Conservation (phyloP, 2,113 vertebrate species). For the Phrynosoma platyrhinos region DNA sequence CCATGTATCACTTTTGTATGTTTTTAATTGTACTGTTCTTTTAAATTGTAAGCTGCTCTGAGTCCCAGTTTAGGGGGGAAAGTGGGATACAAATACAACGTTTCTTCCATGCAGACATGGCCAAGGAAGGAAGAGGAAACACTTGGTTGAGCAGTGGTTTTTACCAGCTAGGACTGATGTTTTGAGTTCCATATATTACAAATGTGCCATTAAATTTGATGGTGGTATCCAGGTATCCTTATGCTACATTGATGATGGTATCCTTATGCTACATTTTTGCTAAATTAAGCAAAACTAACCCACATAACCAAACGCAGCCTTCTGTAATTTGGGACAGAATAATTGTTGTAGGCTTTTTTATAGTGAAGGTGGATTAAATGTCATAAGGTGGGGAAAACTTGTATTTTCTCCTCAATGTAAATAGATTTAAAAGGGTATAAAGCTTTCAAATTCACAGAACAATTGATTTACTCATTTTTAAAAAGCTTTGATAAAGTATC, state of each 20-base stretch:
- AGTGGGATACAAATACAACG: no score
- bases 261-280: background rate
- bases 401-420: background rate
- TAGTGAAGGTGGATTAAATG: background rate
- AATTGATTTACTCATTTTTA: background rate
- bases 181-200: no score
- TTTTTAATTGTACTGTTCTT: no score
- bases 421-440: background rate
- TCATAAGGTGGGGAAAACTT: no score
- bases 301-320: background rate
- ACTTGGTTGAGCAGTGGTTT: no score
- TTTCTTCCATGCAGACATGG: no score
- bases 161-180: no score
- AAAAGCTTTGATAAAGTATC: background rate
- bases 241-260: background rate
- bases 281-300: background rate
- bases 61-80: no score
- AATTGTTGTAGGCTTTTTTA: background rate
- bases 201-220: no score
- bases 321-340: background rate
- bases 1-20: no score
- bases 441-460: background rate
- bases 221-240: background rate
- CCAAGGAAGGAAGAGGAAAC: no score
- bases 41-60: no score